Conservation (phyloP, 2,888 invertebrate genomes). For the Rhagonycha fulva region DNA sequence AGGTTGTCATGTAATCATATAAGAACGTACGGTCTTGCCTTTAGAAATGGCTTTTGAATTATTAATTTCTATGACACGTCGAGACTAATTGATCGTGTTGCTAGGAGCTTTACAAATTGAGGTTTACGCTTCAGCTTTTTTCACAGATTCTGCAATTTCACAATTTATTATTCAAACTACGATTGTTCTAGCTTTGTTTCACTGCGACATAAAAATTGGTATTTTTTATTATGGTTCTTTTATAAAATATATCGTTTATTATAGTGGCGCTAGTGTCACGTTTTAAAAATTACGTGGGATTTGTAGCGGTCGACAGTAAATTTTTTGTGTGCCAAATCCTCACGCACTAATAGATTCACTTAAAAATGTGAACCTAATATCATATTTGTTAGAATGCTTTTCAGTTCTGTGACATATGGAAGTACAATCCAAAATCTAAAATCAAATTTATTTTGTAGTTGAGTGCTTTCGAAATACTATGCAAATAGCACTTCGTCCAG, state of each 20-base stretch:
- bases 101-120: neutral
- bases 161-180: neutral
- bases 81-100: constrained; percentile 11
- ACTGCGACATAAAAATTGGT: neutral
- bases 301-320: no score
- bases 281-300: no score
- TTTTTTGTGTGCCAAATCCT: no score
- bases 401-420: neutral
- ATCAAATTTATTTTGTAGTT: constrained; percentile 8
- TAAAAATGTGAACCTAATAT: neutral
- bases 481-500: constrained; percentile 9
- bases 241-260: no score
- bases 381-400: neutral
- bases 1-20: constrained; percentile 7
- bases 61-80: constrained; percentile 5
- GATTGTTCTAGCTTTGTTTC: neutral
- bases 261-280: no score
- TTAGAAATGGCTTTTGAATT: constrained; percentile 6
- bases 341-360: no score
- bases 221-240: neutral
- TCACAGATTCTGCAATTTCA: neutral
- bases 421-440: constrained; percentile 4
- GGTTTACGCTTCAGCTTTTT: neutral
- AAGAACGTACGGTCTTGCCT: constrained; percentile 2
- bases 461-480: constrained; percentile 1